Percentiles rank a stretch among this genome's conserved stretches.
Conservation (phyloP, 2,888 invertebrate species). For the Euclidia mi region DNA sequence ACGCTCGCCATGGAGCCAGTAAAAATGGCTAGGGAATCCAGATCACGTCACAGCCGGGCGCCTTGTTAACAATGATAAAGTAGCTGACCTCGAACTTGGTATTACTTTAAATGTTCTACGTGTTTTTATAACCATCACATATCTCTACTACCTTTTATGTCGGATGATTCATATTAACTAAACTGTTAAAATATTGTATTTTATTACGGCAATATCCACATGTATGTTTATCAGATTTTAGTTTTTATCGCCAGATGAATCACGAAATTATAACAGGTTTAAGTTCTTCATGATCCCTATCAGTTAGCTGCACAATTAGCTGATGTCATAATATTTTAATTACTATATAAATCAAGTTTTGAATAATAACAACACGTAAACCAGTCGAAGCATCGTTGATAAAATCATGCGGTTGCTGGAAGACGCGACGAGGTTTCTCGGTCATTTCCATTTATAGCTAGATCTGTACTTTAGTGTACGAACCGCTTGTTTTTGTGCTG, state of each 20-base stretch:
- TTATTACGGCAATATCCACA: background rate
- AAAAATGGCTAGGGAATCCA: slow-evolving; percentile 47
- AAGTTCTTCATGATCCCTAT: no score
- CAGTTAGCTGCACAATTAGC: no score
- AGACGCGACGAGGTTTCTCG: slow-evolving; percentile 24
- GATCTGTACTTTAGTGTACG: slow-evolving; percentile 40
- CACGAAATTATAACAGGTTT: no score
- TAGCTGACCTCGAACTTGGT: slow-evolving; percentile 65
- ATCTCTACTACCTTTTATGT: slow-evolving; percentile 16
- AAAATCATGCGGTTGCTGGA: slow-evolving; percentile 35
- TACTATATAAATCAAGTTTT: no score
- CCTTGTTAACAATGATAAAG: slow-evolving; percentile 61
- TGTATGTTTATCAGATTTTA: no score
- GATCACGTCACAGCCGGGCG: slow-evolving; percentile 60
- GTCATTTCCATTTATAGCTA: slow-evolving; percentile 53
- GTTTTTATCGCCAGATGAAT: no score
- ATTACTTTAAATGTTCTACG: slow-evolving; percentile 41
- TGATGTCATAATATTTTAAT: no score
- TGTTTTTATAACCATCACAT: slow-evolving; percentile 34
- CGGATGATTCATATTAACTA: slow-evolving; percentile 20
- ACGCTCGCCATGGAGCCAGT: slow-evolving; percentile 7
- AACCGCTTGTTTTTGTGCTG: slow-evolving; percentile 48
- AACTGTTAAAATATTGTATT: slow-evolving; percentile 1
- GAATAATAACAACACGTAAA: slow-evolving; percentile 9
- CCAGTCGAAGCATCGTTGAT: slow-evolving; percentile 27